Evolutionary conservation across 2,113 vertebrate species (phyloP).

Genomic region (Rhea americana): DNA sequence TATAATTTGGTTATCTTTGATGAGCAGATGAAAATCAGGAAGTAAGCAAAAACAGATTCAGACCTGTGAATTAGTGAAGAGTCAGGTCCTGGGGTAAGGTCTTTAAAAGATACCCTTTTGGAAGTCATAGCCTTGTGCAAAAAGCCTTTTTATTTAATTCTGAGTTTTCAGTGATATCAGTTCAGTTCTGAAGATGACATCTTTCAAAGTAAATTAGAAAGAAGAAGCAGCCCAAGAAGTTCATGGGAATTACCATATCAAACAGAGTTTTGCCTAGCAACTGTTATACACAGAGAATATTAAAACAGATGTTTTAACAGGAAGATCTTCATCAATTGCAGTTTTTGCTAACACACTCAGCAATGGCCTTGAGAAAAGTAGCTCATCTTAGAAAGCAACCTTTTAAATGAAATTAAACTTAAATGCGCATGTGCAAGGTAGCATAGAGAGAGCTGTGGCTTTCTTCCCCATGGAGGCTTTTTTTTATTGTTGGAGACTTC

Average conservation of each 20-base stretch:
- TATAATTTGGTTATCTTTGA: not conserved
- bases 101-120: not conserved
- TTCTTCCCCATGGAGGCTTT: constrained; percentile 57
- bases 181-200: not conserved
- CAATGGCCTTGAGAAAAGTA: not conserved
- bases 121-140: not conserved
- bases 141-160: not conserved
- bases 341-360: constrained; percentile 6
- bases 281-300: not conserved
- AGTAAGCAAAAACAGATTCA: not conserved
- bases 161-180: not conserved
- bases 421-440: constrained; percentile 26
- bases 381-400: constrained; percentile 36
- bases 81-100: not conserved
- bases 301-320: constrained; percentile 42
- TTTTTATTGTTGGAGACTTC: constrained; percentile 64
- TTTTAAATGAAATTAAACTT: constrained; percentile 25
- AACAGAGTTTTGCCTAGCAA: constrained; percentile 17
- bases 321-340: constrained; percentile 1
- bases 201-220: not conserved
- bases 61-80: not conserved
- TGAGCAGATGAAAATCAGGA: not conserved
- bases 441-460: constrained; percentile 47
- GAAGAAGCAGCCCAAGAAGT: not conserved
- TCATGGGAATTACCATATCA: not conserved